A percentile compares a stretch with the other conserved stretches of the same genome.
These are phyloP conservation scores for Atractosteus spatula DNA, from an alignment of 2,113 vertebrate genomes.

Conservation along the genomic window DNA sequence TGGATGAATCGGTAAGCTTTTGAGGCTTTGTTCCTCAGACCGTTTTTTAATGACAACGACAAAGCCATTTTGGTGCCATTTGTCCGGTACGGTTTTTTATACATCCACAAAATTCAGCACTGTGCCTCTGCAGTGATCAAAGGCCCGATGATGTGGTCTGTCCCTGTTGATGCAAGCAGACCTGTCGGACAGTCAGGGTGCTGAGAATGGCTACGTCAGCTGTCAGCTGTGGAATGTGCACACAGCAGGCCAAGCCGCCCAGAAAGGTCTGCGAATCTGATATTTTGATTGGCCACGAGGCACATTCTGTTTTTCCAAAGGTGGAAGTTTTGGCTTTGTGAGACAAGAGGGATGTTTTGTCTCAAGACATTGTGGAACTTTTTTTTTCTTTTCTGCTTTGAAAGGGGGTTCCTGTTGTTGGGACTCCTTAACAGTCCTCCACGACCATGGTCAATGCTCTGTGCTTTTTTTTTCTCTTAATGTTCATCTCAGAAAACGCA, in stretches of 20 bases:
- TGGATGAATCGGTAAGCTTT: slow-evolving; percentile 72
- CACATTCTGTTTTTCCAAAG: neutral
- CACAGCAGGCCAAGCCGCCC: neutral
- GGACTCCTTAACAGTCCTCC: no score
- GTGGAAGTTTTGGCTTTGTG: neutral
- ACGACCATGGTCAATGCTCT: no score
- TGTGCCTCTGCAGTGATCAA: neutral
- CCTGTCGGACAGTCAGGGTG: no score
- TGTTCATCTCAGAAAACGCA: no score
- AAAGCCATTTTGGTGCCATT: no score
- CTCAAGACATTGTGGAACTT: neutral
- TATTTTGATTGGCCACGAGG: neutral
- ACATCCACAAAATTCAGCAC: neutral
- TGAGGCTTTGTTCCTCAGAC: neutral
- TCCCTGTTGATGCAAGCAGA: no score
- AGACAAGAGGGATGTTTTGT: neutral
- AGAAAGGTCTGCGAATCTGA: neutral
- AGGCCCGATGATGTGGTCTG: no score
- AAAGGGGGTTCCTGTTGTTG: no score
- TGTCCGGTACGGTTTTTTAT: no score
- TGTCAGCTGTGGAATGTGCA: neutral
- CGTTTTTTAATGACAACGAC: neutral
- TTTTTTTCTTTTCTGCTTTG: no score
- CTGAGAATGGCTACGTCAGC: neutral
- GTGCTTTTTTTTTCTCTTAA: no score